Base-by-base conservation (phyloP, 92 coral and sea anemone genomes). In the Epizoanthus fatuus region DNA sequence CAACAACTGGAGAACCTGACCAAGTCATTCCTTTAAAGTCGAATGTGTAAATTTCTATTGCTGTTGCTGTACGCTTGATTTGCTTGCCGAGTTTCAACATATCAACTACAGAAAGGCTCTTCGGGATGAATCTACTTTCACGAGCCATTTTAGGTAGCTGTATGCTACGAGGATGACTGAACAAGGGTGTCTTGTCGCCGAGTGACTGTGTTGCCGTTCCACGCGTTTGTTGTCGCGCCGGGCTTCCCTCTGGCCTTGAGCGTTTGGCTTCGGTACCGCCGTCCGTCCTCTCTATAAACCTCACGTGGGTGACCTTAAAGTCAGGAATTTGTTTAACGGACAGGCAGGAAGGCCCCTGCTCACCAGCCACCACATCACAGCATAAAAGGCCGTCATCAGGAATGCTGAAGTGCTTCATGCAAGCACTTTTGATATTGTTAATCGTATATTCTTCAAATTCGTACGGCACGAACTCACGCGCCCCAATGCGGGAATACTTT, bases 301-400 rank as follows among this genome's bases (percentile, higher is more conserved):
- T 78, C 72, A 88, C 78, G 79, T 88, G 91, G 45, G 76, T 88
- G 25, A 88, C 77, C 64, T 69, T 81, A 20, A 83, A 22, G 69
- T 82, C 80, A 11, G 88, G 92, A 40, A 83, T 74, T 75, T 88
- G 92, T 37, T 87, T 76, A 14, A 81, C 74, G 39, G 75, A 82
- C 59, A 47, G 51, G 70, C 80, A 88, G 17, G 92, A 88, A 14
- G 88, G 92, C 32, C 88, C 88, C 38, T 75, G 88, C 59, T 88
- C 92, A 16, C 92, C 88, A 19, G 91, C 91, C 22, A 88, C 70
- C 38, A 88, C 87, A 70, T 81, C 87, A 53, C 80, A 88, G 52
- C 69, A 63, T 54, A 22, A 66, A 45, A 40, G 11, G 22, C 79
- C 86, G 13, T 74, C 57, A 17, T 59, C 73, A 40, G 70, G 88